Conservation (phyloP, 2,113 vertebrate species). For the Charadrius vociferus region DNA sequence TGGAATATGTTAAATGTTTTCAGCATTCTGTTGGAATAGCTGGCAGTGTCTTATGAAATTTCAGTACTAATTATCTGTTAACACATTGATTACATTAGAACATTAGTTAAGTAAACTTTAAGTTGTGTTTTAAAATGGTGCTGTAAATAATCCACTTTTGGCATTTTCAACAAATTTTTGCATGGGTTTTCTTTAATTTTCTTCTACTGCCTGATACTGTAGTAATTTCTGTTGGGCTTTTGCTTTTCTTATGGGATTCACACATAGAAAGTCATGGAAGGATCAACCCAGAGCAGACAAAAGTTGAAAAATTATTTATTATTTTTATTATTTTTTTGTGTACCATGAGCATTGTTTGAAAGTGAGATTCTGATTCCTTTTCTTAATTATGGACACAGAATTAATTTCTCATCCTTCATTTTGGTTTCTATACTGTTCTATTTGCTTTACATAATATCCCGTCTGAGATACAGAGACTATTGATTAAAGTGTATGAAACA, state of each 20-base stretch:
- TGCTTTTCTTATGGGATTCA: not conserved
- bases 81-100: not conserved
- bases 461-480: not conserved
- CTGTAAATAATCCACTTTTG: not conserved
- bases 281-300: not conserved
- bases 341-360: not conserved
- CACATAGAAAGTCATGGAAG: not conserved
- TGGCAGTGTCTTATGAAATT: not conserved
- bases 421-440: not conserved
- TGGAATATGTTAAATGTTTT: not conserved
- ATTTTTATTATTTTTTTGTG: not conserved
- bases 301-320: not conserved
- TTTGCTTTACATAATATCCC: not conserved
- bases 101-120: not conserved
- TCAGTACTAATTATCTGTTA: fast-evolving
- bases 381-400: not conserved
- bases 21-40: not conserved
- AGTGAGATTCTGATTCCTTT: not conserved
- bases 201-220: not conserved
- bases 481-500: not conserved
- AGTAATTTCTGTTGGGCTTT: not conserved
- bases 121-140: not conserved
- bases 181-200: not conserved
- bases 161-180: not conserved
- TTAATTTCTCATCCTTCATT: not conserved